A percentile compares a stretch with the other conserved stretches of the same genome.
Conservation (phyloP, 2,888 invertebrate genomes). For the Ceratothoa steindachneri region DNA sequence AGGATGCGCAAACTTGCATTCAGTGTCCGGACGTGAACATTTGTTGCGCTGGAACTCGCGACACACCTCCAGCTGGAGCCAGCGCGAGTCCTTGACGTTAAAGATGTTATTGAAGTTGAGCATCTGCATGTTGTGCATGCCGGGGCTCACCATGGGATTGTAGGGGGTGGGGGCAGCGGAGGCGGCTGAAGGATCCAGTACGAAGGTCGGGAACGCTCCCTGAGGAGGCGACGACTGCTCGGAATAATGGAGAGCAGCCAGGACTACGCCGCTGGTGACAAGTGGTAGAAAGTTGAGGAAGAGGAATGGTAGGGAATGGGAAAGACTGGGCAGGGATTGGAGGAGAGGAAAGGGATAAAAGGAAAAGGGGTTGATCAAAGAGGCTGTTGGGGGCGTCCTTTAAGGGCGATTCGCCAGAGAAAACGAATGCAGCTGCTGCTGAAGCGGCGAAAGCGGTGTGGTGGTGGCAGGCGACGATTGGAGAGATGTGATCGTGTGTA, state of each 20-base stretch:
- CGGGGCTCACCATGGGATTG: slow-evolving; percentile 43
- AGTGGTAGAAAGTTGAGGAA: too few relatives aligned
- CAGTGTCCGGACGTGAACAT: slow-evolving; percentile 97
- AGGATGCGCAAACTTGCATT: slow-evolving; percentile 99
- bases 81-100: slow-evolving; percentile 85
- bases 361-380: too few relatives aligned
- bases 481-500: too few relatives aligned
- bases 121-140: slow-evolving; percentile 45
- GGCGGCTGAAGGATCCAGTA: slow-evolving; percentile 44
- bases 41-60: slow-evolving; percentile 99
- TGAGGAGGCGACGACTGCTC: slow-evolving; percentile 1
- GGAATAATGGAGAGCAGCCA: background rate
- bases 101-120: slow-evolving; percentile 47
- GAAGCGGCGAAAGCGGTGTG: too few relatives aligned
- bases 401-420: background rate
- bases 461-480: too few relatives aligned
- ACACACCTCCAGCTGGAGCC: slow-evolving; percentile 99
- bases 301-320: too few relatives aligned
- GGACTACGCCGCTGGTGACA: slow-evolving; percentile 9
- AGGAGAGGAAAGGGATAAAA: too few relatives aligned
- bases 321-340: background rate
- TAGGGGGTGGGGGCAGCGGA: slow-evolving; percentile 27
- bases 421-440: background rate
- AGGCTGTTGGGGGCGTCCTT: background rate
- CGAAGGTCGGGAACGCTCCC: slow-evolving; percentile 15